phyloP scores from a whole-genome alignment of 92 coral and sea anemone species.

The Blastomussa wellsi region DNA sequence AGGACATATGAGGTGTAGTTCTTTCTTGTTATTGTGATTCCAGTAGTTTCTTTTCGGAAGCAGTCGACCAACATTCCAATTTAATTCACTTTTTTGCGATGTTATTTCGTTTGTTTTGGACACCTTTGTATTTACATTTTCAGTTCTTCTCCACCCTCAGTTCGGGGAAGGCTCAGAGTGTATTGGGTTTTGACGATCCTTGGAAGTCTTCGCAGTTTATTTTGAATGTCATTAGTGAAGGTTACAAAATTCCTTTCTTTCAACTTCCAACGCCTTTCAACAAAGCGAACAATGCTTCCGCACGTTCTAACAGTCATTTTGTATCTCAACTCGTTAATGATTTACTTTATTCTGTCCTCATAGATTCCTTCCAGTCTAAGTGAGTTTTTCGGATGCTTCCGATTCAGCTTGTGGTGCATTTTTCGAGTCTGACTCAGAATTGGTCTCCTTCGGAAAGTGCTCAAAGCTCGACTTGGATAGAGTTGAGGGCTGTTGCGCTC shows the following conservation, averaged over 20 bases:
- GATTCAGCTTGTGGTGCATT: neutral
- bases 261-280: no score
- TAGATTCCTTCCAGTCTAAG: constrained; percentile 37
- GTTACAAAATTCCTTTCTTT: no score
- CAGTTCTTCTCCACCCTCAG: no score
- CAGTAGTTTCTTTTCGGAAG: neutral
- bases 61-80: neutral
- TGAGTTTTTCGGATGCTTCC: constrained; percentile 65
- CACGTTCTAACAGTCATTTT: no score
- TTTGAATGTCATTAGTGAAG: no score
- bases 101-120: neutral
- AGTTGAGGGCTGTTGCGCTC: constrained; percentile 22
- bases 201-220: neutral
- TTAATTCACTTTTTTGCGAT: neutral
- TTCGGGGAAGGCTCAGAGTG: constrained; percentile 15
- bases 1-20: neutral
- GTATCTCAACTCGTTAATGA: neutral
- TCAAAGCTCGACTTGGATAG: neutral
- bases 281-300: no score
- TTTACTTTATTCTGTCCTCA: neutral
- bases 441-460: neutral
- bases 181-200: constrained; percentile 29
- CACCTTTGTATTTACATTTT: neutral
- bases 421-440: no score
- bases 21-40: neutral